phyloP scores from a whole-genome alignment of 2,797 vertebrate genomes.

The Crocidura indochinensis region DNA sequence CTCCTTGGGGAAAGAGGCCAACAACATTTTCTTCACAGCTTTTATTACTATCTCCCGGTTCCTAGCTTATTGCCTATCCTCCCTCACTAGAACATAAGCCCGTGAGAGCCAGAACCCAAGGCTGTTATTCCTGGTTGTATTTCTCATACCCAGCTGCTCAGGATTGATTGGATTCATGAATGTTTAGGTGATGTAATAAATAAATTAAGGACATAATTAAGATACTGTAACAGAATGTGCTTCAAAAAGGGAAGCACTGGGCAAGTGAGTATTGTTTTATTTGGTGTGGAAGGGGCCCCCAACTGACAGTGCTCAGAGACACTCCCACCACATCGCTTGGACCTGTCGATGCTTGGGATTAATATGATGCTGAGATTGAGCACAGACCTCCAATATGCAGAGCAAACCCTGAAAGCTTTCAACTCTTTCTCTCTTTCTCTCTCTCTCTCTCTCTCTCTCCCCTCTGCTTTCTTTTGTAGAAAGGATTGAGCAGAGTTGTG shows the following conservation, averaged over 20 bases:
- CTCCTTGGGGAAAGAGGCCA: background rate
- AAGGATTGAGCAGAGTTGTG: too few relatives aligned
- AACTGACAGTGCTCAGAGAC: too few relatives aligned
- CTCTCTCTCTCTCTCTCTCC: too few relatives aligned
- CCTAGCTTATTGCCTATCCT: constrained; percentile 8
- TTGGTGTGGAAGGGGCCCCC: too few relatives aligned
- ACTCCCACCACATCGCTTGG: too few relatives aligned
- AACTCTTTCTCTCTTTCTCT: too few relatives aligned
- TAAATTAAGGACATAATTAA: background rate
- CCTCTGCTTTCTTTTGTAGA: too few relatives aligned
- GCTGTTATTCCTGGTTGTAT: background rate
- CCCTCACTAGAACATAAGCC: background rate
- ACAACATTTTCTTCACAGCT: background rate
- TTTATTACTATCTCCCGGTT: constrained; percentile 1
- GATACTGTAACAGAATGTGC: background rate
- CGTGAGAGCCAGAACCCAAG: background rate
- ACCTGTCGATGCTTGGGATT: too few relatives aligned
- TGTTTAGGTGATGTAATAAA: background rate
- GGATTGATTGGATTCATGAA: background rate
- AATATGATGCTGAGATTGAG: too few relatives aligned
- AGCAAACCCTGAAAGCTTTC: too few relatives aligned
- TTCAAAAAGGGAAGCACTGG: background rate
- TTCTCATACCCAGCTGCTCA: background rate
- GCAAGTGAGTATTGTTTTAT: background rate
- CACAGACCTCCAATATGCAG: too few relatives aligned